These are phyloP conservation scores for Salvator merianae DNA, from an alignment of 2,113 vertebrate genomes.

Conservation along the genomic window DNA sequence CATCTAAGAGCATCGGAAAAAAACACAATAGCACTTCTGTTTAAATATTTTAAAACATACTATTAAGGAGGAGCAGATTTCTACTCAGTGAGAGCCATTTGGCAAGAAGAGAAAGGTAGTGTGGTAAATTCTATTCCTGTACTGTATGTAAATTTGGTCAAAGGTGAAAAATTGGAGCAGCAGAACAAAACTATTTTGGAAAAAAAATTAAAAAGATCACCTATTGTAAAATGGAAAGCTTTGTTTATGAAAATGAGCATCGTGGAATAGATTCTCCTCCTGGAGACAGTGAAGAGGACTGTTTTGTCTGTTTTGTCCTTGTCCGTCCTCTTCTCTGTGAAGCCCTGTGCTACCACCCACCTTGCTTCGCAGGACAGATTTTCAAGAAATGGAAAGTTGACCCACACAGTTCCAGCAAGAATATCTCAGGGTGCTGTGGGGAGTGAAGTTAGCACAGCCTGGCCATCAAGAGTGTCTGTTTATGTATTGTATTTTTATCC, in stretches of 20 bases:
- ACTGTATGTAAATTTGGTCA: background rate
- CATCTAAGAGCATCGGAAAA: background rate
- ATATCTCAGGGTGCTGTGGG: too few species aligned
- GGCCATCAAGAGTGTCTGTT: too few species aligned
- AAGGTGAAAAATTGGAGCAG: background rate
- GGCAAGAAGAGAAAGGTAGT: background rate
- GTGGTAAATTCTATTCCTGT: background rate
- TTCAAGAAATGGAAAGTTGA: too few species aligned
- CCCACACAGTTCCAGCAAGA: too few species aligned
- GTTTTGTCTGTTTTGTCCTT: too few species aligned
- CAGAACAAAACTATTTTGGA: background rate
- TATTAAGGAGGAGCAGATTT: slow-evolving; percentile 25
- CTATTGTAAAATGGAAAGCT: background rate
- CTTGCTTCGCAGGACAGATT: too few species aligned
- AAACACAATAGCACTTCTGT: background rate
- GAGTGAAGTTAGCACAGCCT: too few species aligned
- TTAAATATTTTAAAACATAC: slow-evolving; percentile 30
- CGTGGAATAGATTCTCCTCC: background rate
- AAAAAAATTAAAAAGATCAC: background rate
- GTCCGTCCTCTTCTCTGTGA: too few species aligned
- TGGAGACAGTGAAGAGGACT: background rate
- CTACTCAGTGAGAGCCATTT: slow-evolving; percentile 20
- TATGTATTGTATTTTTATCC: too few species aligned
- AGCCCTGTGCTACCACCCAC: too few species aligned
- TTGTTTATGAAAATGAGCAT: background rate